These are phyloP conservation scores for Lepilemur ruficaudatus DNA, from an alignment of 2,797 vertebrate genomes.

Conservation along the genomic window DNA sequence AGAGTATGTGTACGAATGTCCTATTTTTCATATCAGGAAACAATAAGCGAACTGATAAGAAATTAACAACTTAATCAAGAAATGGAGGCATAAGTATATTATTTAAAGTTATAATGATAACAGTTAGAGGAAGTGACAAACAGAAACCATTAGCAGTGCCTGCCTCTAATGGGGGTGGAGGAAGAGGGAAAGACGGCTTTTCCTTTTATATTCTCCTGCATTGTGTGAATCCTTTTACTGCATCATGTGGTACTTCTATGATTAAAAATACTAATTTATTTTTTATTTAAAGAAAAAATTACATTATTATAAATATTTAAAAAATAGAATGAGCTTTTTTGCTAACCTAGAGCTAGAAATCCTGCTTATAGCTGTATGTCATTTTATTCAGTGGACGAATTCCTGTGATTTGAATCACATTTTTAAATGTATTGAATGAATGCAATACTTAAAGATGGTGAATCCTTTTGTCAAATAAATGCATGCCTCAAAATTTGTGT, in stretches of 20 bases:
- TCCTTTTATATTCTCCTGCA: not conserved
- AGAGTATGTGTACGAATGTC: not conserved
- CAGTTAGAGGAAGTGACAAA: not conserved
- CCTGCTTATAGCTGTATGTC: not conserved
- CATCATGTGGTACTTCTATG: not conserved
- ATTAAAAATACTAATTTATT: not conserved
- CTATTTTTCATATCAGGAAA: slow-evolving; percentile 12
- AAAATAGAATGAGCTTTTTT: not conserved
- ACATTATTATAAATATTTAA: slow-evolving; percentile 12
- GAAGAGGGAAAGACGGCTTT: not conserved
- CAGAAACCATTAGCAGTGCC: not conserved
- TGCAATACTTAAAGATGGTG: not conserved
- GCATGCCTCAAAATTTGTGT: not conserved
- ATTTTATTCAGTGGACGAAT: not conserved
- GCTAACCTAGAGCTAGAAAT: not conserved
- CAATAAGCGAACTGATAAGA: not conserved
- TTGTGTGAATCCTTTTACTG: not conserved
- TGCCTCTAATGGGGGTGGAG: not conserved
- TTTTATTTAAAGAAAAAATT: not conserved
- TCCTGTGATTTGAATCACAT: not conserved
- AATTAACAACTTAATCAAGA: slow-evolving; percentile 21
- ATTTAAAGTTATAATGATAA: not conserved
- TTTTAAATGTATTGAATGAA: not conserved
- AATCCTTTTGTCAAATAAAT: not conserved
- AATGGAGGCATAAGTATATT: not conserved